A percentile compares a stretch with the other conserved stretches of the same genome.
Conservation (phyloP, 2,888 invertebrate genomes). For the Acleris sparsana region DNA sequence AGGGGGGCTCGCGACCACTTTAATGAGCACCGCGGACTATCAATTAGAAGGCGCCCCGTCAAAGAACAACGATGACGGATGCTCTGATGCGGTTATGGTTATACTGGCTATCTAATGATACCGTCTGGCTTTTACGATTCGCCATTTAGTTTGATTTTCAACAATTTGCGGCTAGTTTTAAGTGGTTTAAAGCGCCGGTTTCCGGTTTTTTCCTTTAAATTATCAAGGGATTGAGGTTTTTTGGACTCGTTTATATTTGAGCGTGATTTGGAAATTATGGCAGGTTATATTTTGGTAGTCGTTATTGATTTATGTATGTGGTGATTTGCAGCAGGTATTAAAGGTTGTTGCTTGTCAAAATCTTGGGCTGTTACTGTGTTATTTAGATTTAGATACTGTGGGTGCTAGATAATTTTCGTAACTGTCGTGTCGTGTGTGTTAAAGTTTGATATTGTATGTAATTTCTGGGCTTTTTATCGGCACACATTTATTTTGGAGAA, state of each 20-base stretch:
- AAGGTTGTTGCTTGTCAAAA: too few species aligned
- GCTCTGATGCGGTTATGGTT: constrained; percentile 50
- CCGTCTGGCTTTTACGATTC: constrained; percentile 41
- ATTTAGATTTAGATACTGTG: too few species aligned
- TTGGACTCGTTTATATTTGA: constrained; percentile 23
- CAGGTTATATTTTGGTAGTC: constrained; percentile 7
- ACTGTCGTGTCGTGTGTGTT: too few species aligned
- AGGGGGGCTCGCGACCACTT: constrained; percentile 62
- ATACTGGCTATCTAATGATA: constrained; percentile 45
- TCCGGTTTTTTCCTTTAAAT: constrained; percentile 47
- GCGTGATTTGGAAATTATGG: constrained; percentile 21
- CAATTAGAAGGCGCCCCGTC: constrained; percentile 73
- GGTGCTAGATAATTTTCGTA: too few species aligned
- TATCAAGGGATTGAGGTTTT: constrained; percentile 31
- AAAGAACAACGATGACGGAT: constrained; percentile 53
- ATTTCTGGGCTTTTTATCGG: too few species aligned
- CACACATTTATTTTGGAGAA: too few species aligned
- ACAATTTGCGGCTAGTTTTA: constrained; percentile 45
- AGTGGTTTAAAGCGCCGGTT: constrained; percentile 46
- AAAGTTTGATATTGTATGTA: too few species aligned
- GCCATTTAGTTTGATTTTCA: constrained; percentile 51
- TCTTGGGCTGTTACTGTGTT: too few species aligned
- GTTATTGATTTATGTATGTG: constrained; percentile 1
- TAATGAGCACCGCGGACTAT: constrained; percentile 72
- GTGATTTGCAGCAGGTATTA: too few species aligned